Percentiles rank a stretch among this genome's conserved stretches.
Evolutionary conservation across 2,888 invertebrate species (phyloP).

Genomic region (Chrysopilus asiliformis): DNA sequence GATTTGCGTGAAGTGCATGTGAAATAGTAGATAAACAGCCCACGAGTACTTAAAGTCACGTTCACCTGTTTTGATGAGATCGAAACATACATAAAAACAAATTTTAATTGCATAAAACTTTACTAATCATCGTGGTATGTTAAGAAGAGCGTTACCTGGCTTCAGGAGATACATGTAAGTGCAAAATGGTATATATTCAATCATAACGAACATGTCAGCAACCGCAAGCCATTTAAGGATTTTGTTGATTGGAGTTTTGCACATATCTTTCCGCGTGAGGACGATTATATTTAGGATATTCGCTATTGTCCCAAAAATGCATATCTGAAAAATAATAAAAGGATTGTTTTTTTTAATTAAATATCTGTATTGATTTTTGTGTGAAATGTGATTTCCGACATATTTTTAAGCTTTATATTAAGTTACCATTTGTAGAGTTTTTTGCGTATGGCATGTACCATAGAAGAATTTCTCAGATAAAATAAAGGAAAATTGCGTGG

Average conservation of each 20-base stretch:
- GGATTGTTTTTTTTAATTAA: no score
- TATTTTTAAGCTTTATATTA: no score
- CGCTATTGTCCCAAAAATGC: slow-evolving; percentile 74
- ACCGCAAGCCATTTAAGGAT: slow-evolving; percentile 73
- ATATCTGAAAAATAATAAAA: slow-evolving; percentile 43
- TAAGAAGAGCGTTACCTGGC: slow-evolving; percentile 47
- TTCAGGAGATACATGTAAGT: slow-evolving; percentile 52
- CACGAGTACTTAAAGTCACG: slow-evolving; percentile 79
- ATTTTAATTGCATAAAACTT: not conserved
- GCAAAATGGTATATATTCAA: slow-evolving; percentile 69
- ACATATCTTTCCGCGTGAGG: slow-evolving; percentile 67
- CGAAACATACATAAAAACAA: slow-evolving; percentile 1
- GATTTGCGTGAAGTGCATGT: slow-evolving; percentile 79
- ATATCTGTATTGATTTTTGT: no score
- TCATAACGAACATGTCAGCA: slow-evolving; percentile 80
- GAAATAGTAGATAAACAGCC: slow-evolving; percentile 72
- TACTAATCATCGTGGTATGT: no score
- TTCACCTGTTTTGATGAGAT: slow-evolving; percentile 42
- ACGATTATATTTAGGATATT: slow-evolving; percentile 80
- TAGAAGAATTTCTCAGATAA: no score
- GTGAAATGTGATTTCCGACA: no score
- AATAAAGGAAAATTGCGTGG: no score
- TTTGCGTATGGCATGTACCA: no score
- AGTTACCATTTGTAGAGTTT: no score
- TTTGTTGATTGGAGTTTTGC: slow-evolving; percentile 71